Evolutionary conservation across 2,797 vertebrate genomes (phyloP).

Genomic region (Phataginus tricuspis): DNA sequence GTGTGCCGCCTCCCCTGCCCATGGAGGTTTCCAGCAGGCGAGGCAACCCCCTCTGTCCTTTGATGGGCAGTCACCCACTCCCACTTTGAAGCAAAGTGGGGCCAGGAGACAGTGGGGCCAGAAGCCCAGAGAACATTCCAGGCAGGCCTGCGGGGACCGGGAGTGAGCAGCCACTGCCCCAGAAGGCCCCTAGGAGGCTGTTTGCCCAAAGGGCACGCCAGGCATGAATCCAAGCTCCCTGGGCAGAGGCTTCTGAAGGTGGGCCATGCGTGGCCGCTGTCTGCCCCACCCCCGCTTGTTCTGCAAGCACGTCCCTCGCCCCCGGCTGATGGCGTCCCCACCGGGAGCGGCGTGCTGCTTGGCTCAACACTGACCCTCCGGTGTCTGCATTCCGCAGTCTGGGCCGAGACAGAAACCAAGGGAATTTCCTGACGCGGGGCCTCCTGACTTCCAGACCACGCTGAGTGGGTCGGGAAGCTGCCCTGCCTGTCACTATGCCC

Average conservation of each 20-base stretch:
- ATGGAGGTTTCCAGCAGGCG: accelerated
- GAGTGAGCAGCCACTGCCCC: too few relatives aligned
- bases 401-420: neutral
- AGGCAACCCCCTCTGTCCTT: accelerated
- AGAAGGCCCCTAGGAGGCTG: neutral
- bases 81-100: neutral
- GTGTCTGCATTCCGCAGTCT: accelerated
- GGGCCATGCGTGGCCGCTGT: accelerated
- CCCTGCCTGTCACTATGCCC: too few relatives aligned
- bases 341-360: neutral
- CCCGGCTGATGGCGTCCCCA: accelerated
- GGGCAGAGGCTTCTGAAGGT: neutral
- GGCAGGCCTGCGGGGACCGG: too few relatives aligned
- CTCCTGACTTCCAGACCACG: neutral
- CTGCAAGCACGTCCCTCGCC: accelerated
- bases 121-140: neutral
- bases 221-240: accelerated
- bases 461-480: accelerated
- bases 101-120: accelerated
- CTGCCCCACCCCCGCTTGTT: accelerated
- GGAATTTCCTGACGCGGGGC: neutral
- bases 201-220: accelerated
- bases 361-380: accelerated
- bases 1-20: neutral
- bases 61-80: accelerated